Base-by-base conservation (phyloP, 2,113 vertebrate species). In the Manacus vitellinus region DNA sequence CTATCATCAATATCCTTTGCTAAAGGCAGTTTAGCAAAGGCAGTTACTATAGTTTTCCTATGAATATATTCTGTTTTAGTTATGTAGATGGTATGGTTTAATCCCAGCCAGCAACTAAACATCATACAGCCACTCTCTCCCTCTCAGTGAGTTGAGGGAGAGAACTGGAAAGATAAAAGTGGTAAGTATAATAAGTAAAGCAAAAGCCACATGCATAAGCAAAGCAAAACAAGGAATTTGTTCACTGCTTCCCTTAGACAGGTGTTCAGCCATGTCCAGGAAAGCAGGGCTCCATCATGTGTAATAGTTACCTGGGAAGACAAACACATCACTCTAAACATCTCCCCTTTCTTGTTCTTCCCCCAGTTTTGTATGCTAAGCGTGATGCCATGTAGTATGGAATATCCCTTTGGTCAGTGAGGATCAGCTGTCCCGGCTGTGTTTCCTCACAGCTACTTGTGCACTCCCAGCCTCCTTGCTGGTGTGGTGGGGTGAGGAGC, bases 261-360 rank as follows among this genome's bases (percentile, higher is more conserved):
- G n/a, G 10, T 35, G 46, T 43, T 89, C 6, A 79, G 35, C 51
- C 56, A 43, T 28, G 22, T 12, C 3, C 51, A 46, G 51, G 21
- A 61, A 44, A 51, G 10, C 46, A 52, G 33, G 14, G 30, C 10
- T 41, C 8, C 15, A 16, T 71, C 33, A 71, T 0, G 0, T 0
- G 0, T 65, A 46, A 19, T 0, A 0, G 8, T 66, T 23, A n/a
- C 35, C 51, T 82, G 27, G 71, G 21, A 41, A 55, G 61, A 37
- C 24, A 54, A 88, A 67, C 1, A 3, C 17, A 21, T 65, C 12
- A 30, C 8, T 51, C 22, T 0, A 4, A 78, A 56, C 0, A 0
- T 46, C 10, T 14, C 6, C 5, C 8, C 12, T 51, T 75, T 18
- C 10, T 66, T 2, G 1, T 71, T 67, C 33, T 52, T 71, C 5